Percentiles rank a stretch among this genome's conserved stretches.
phyloP scores from a whole-genome alignment of 2,797 vertebrate species.

The Zonotrichia albicollis region DNA sequence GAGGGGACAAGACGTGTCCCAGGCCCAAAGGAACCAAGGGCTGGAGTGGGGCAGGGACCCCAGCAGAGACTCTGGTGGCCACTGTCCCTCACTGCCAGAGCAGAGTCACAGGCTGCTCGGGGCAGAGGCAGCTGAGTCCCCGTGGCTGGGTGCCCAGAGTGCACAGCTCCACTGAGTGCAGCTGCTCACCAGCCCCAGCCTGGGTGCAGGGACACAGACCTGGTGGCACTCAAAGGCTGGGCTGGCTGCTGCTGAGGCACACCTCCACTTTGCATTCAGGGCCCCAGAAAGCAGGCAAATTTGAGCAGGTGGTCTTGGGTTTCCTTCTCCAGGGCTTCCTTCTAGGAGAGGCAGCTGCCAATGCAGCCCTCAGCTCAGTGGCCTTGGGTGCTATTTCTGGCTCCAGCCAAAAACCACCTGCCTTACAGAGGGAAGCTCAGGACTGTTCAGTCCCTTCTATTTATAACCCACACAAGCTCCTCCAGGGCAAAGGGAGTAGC shows the following conservation, averaged over 20 bases:
- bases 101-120: neutral
- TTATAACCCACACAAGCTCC: neutral
- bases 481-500: neutral
- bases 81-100: neutral
- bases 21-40: neutral
- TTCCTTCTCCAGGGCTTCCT: neutral
- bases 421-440: neutral
- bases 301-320: neutral
- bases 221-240: neutral
- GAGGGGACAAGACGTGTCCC: neutral
- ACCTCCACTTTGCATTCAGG: neutral
- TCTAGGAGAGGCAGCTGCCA: neutral
- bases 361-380: neutral
- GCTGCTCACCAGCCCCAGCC: neutral
- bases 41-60: neutral
- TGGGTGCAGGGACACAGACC: neutral
- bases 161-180: neutral
- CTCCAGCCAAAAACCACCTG: neutral
- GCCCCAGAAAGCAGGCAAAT: neutral
- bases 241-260: neutral
- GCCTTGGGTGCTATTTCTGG: neutral
- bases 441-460: neutral
- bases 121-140: neutral
- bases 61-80: neutral
- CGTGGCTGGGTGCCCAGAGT: rapidly evolving